Base-by-base conservation (phyloP, 2,797 vertebrate genomes). In the Lepus oiostolus region DNA sequence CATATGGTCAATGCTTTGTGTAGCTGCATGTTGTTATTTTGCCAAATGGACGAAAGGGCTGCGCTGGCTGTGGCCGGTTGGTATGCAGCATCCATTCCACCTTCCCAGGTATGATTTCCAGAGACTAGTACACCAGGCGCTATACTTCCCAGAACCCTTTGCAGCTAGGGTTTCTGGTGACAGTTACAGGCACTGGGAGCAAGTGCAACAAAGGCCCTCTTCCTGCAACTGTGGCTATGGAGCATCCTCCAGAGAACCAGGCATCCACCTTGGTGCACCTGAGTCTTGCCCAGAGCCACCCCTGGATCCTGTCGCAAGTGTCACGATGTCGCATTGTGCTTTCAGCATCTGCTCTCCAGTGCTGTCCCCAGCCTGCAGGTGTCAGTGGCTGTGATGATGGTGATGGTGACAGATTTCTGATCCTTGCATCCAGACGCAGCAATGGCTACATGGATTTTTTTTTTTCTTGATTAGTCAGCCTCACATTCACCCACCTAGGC, bases 111-210 rank as follows among this genome's bases (percentile, higher is more conserved):
- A 16, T 28, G 30, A 62, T 50, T 79, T 82, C 50, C 22, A 75
- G 32, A 62, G 21, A n/a, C 19, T 17, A 21, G 8, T 35, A 80
- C 65, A 63, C 14, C 32, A 11, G 84, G 17, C 14, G 52, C 16
- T 47, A 17, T 58, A 50, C 60, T 95, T 90, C 75, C 54, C 32
- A 50, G 35, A 83, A 63, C 91, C 50, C 22, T 26, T 93, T 96
- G 88, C 60, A 79, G 76, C 81, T 79, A 81, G n/a, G 17, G 62
- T 24, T 89, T 65, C 65, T 32, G 30, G 22, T 85, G 65, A 14
- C 24, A 17, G 19, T 65, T 35, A 22, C 21, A 26, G 30, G 42
- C 1, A 21, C 47, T 58, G 5, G 2, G 21, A 12, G 30, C 24
- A 68, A 62, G 10, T 1, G 35, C 14, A 16, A n/a, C 10, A 21